These are phyloP conservation scores for Esperia sulphurella DNA, from an alignment of 2,888 invertebrate species.

Conservation along the genomic window DNA sequence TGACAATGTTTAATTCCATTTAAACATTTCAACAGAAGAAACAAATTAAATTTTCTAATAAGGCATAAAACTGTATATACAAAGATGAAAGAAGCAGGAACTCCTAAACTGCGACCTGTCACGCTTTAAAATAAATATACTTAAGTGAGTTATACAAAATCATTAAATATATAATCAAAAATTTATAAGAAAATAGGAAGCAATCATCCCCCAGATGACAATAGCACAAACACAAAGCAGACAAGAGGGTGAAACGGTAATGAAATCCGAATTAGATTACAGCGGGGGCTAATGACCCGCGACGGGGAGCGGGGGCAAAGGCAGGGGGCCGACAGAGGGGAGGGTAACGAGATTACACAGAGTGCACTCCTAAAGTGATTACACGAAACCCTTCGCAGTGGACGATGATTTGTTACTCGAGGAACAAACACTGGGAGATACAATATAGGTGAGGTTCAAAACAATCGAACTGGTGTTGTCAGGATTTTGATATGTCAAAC, in stretches of 20 bases:
- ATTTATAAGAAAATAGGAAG: not conserved
- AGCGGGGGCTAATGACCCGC: conserved; percentile 47
- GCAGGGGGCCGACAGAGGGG: conserved; percentile 20
- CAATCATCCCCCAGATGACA: not conserved
- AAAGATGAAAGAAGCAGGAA: no score
- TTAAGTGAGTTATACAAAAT: no score
- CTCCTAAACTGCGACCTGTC: no score
- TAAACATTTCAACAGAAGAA: no score
- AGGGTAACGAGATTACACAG: conserved; percentile 46
- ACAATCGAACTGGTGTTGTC: not conserved
- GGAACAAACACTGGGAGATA: no score
- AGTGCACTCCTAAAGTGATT: conserved; percentile 49
- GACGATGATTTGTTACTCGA: conserved; percentile 40
- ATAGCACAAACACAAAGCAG: conserved; percentile 3
- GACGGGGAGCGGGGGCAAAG: conserved; percentile 31
- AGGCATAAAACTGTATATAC: no score
- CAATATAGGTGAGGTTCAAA: not conserved
- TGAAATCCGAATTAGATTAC: conserved; percentile 66
- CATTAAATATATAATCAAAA: no score
- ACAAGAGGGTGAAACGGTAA: conserved; percentile 40
- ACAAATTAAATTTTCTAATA: no score
- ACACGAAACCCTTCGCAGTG: conserved; percentile 30
- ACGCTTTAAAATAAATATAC: no score
- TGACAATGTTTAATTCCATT: no score
- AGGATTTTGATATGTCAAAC: not conserved